Conservation (phyloP, 2,113 vertebrate genomes). For the Paratilapia polleni region DNA sequence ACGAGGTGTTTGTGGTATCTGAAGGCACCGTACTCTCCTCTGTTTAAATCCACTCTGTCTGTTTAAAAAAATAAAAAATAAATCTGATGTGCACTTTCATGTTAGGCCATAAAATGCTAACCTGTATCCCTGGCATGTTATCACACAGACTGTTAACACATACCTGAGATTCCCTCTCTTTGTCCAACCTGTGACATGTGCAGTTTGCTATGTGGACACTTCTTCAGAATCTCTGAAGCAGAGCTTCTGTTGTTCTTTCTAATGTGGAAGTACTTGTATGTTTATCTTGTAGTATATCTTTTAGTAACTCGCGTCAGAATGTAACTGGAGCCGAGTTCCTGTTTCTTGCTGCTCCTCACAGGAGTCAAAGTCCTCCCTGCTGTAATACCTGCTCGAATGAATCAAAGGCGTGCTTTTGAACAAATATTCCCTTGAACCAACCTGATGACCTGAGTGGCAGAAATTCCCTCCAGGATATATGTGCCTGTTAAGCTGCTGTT, state of each 20-base stretch:
- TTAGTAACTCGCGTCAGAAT: background rate
- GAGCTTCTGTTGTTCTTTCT: background rate
- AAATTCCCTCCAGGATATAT: background rate
- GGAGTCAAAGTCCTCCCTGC: constrained; percentile 43
- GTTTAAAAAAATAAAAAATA: background rate
- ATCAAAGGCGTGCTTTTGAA: constrained; percentile 38
- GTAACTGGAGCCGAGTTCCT: no score
- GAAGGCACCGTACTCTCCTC: background rate
- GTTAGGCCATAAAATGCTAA: constrained; percentile 23
- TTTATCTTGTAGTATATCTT: background rate
- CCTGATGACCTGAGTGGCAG: background rate
- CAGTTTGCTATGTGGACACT: constrained; percentile 1
- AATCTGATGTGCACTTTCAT: constrained; percentile 25
- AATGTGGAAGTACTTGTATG: background rate
- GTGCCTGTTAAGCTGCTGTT: background rate
- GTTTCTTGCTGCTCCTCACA: background rate
- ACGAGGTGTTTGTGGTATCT: constrained; percentile 14
- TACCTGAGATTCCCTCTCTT: constrained; percentile 44
- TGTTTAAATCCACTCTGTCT: background rate
- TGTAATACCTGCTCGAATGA: constrained; percentile 11
- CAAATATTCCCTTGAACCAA: constrained; percentile 25
- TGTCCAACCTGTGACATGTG: constrained; percentile 5
- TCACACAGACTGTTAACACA: constrained; percentile 48
- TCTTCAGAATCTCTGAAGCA: background rate
- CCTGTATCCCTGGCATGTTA: constrained; percentile 43